Base-by-base conservation (phyloP, 2,888 invertebrate genomes). In the Muscina levida region DNA sequence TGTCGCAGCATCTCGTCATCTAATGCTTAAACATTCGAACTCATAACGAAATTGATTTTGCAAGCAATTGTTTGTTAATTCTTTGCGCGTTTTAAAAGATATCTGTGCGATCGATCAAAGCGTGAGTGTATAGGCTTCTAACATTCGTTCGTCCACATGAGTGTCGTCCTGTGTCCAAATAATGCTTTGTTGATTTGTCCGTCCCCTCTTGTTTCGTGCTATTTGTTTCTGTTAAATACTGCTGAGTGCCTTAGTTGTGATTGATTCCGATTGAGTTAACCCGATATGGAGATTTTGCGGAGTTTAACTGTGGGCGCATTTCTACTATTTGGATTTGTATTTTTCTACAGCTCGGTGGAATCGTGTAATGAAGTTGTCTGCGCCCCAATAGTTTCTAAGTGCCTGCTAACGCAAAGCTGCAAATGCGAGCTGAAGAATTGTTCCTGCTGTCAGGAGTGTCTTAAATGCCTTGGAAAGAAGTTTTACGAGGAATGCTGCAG, bases 401-500 rank as follows among this genome's bases (percentile, higher is more conserved):
- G 98, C 90, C 95, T 98, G 94, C 92, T 98, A 82, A 98, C 98
- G 13, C 97, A 97, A 89, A 96, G 97, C 67, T 98, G 98, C 91
- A 97, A 97, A 90, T 98, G 98, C 91, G 97, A 98, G 89, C 92
- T 97, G 86, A 95, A 94, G 87, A 96, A 96, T 89, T 97, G 97
- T 88, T 95, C 96, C n/a, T 98, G 98, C 89, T 98, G 97, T 91
- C 95, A 95, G 87, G 97, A 98, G 88, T 98, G 98, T 87, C 95
- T 95, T 85, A 95, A 94, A 87, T 98, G 98, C 88, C 93, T 98
- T 76, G 95, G 95, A 84, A 94, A 86, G 65, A 88, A 95, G 86
- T 93, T 97, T 67, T 98, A 97, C 90, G 95, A 94, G 83, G 97
- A 98, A 90, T 98, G 98, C 91, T 98, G 98, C 89, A 97, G 97